phyloP scores from a whole-genome alignment of 2,113 vertebrate species.

The Macrotus californicus region DNA sequence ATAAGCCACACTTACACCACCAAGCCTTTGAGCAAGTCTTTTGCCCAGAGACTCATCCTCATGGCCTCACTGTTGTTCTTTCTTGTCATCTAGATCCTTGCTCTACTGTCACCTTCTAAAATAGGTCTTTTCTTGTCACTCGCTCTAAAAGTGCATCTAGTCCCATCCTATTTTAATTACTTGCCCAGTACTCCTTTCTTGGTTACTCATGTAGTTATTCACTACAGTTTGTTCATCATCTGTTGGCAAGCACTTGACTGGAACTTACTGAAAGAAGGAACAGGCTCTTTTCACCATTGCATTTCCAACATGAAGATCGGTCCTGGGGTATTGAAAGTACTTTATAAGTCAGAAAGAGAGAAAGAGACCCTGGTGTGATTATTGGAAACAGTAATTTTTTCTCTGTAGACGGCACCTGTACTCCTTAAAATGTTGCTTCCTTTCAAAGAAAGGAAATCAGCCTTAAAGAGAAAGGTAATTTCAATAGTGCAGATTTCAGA shows the following conservation, averaged over 20 bases:
- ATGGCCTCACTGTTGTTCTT: background rate
- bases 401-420: background rate
- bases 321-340: background rate
- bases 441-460: background rate
- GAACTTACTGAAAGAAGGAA: background rate
- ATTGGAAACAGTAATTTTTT: background rate
- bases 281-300: background rate
- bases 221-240: background rate
- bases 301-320: background rate
- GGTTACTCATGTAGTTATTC: background rate
- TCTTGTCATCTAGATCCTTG: background rate
- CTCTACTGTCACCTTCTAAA: background rate
- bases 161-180: background rate
- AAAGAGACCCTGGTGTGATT: background rate
- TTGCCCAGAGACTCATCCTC: background rate
- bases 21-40: background rate
- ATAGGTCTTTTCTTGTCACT: background rate
- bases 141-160: background rate
- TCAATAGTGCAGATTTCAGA: background rate
- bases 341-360: background rate
- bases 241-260: background rate
- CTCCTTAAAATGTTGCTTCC: background rate
- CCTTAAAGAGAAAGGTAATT: background rate
- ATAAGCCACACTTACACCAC: background rate
- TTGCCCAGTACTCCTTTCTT: background rate